Percentiles rank a stretch among this genome's conserved stretches.
These are phyloP conservation scores for Polylopha cassiicola DNA, from an alignment of 2,888 invertebrate genomes.

Conservation along the genomic window DNA sequence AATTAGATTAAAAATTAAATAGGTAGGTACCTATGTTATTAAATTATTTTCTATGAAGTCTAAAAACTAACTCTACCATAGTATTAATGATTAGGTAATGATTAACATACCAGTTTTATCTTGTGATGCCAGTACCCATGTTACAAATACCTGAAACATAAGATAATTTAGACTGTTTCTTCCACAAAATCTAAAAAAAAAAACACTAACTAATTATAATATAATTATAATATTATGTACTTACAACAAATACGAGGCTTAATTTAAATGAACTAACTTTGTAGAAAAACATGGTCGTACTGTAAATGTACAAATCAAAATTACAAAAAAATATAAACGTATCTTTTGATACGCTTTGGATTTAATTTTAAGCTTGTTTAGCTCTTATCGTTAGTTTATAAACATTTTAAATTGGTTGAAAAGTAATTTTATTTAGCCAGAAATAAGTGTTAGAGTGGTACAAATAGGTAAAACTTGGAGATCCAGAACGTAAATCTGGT, in stretches of 20 bases:
- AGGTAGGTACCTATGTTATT: no score
- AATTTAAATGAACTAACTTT: constrained; percentile 11
- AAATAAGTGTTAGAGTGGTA: constrained; percentile 13
- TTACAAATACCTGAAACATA: constrained; percentile 30
- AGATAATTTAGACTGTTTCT: constrained; percentile 5
- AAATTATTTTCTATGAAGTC: no score
- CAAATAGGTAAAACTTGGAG: constrained; percentile 29
- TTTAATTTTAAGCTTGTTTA: constrained; percentile 45
- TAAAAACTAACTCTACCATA: no score
- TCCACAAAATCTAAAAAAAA: background rate
- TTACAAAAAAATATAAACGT: constrained; percentile 11
- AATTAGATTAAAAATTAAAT: no score
- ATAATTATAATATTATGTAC: background rate
- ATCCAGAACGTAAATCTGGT: constrained; percentile 29
- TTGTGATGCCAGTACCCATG: constrained; percentile 29
- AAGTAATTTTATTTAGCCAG: constrained; percentile 5
- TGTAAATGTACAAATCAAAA: constrained; percentile 16
- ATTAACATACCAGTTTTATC: constrained; percentile 42
- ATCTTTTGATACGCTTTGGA: constrained; percentile 41
- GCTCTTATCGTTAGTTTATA: constrained; percentile 30
- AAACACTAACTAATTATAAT: background rate
- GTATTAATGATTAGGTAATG: no score
- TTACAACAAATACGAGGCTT: constrained; percentile 10
- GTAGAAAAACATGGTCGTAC: constrained; percentile 37
- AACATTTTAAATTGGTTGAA: no score